Conservation (phyloP, 2,113 vertebrate genomes). For the Gopherus evgoodei region DNA sequence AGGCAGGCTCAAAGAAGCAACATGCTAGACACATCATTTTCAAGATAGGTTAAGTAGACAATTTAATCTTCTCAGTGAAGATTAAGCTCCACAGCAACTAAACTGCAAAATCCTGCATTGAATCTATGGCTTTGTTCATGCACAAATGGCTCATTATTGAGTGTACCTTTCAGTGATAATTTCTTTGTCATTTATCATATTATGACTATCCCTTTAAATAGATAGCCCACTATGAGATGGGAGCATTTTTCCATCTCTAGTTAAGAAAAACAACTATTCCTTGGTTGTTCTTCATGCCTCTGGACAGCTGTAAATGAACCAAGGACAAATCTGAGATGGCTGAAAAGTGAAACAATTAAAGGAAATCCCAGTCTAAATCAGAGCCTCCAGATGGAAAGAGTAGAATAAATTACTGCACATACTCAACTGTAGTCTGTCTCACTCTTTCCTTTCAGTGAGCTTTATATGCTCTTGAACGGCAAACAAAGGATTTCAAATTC, state of each 20-base stretch:
- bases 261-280: constrained; percentile 38
- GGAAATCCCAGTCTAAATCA: constrained; percentile 84
- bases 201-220: background rate
- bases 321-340: constrained; percentile 63
- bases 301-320: constrained; percentile 69
- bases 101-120: background rate
- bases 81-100: background rate
- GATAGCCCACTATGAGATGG: background rate
- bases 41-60: background rate
- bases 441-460: background rate
- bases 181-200: background rate
- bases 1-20: background rate
- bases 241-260: constrained; percentile 14
- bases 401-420: constrained; percentile 12
- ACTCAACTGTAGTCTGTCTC: background rate
- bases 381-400: constrained; percentile 63
- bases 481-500: background rate
- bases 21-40: background rate
- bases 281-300: constrained; percentile 60
- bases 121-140: background rate
- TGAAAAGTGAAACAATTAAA: constrained; percentile 85
- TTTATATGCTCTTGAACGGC: background rate
- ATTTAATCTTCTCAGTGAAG: background rate
- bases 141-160: background rate
- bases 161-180: background rate